Evolutionary conservation across 2,797 vertebrate species (phyloP).

Genomic region (Tokudaia muenninki): DNA sequence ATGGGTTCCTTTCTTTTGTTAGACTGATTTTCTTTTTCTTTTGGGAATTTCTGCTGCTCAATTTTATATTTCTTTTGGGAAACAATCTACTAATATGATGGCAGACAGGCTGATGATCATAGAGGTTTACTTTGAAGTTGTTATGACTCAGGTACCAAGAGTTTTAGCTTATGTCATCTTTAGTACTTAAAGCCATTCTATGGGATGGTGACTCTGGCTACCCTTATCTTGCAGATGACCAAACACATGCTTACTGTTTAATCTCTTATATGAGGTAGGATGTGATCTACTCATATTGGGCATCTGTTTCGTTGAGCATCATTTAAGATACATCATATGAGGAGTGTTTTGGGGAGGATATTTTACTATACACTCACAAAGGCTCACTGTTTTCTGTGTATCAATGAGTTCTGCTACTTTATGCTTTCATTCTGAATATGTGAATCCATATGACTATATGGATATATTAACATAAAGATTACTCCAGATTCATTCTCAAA

Average conservation of each 20-base stretch:
- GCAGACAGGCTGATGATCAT: neutral
- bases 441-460: neutral
- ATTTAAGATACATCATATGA: neutral
- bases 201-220: neutral
- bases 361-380: slow-evolving; percentile 31
- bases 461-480: neutral
- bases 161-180: neutral
- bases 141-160: neutral
- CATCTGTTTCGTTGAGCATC: neutral
- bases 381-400: neutral
- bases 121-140: neutral
- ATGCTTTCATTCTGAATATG: neutral
- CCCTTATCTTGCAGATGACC: neutral
- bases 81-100: neutral
- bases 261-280: neutral
- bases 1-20: neutral
- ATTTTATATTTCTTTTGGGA: slow-evolving; percentile 13
- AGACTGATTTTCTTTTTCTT: neutral
- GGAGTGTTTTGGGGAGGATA: neutral
- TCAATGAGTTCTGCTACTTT: neutral
- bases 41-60: slow-evolving; percentile 35
- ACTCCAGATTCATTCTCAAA: neutral
- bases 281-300: neutral
- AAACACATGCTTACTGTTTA: neutral
- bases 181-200: neutral